Percentiles rank a stretch among this genome's conserved stretches.
Evolutionary conservation across 2,113 vertebrate genomes (phyloP).

Genomic region (Lophius piscatorius): DNA sequence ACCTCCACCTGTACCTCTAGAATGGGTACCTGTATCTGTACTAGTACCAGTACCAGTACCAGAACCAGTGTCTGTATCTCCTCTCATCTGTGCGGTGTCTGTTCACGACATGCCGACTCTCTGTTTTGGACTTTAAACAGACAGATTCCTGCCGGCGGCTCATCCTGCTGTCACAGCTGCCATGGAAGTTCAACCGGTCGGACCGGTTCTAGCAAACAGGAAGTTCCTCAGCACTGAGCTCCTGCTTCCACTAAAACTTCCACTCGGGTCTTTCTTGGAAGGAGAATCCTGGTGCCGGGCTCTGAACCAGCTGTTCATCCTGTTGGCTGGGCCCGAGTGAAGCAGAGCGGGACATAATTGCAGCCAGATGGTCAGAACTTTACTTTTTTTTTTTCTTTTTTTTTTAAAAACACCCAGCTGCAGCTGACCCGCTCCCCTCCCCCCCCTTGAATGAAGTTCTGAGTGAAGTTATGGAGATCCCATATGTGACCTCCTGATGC

Average conservation of each 20-base stretch:
- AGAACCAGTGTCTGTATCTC: too few species aligned
- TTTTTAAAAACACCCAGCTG: too few species aligned
- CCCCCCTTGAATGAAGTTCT: conserved; percentile 9
- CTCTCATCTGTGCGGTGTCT: too few species aligned
- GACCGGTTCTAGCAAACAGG: background rate
- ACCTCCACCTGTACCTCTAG: too few species aligned
- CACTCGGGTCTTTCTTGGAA: background rate
- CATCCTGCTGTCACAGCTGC: background rate
- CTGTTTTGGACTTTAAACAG: too few species aligned
- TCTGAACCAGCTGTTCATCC: too few species aligned
- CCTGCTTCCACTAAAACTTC: background rate
- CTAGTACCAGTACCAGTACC: too few species aligned
- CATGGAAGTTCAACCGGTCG: conserved; percentile 1
- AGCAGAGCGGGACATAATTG: conserved; percentile 22
- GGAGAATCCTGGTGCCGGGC: too few species aligned
- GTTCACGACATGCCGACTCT: too few species aligned
- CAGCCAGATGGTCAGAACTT: conserved; percentile 43
- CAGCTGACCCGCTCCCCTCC: conserved; percentile 9
- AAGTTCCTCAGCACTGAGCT: background rate
- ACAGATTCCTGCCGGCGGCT: background rate
- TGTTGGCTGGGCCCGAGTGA: conserved; percentile 13
- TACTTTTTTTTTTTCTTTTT: too few species aligned
- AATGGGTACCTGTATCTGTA: too few species aligned
- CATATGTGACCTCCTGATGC: too few species aligned
- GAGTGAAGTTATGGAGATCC: conserved; percentile 7